Evolutionary conservation across 2,797 vertebrate genomes (phyloP).

Genomic region (Chelon labrosus): DNA sequence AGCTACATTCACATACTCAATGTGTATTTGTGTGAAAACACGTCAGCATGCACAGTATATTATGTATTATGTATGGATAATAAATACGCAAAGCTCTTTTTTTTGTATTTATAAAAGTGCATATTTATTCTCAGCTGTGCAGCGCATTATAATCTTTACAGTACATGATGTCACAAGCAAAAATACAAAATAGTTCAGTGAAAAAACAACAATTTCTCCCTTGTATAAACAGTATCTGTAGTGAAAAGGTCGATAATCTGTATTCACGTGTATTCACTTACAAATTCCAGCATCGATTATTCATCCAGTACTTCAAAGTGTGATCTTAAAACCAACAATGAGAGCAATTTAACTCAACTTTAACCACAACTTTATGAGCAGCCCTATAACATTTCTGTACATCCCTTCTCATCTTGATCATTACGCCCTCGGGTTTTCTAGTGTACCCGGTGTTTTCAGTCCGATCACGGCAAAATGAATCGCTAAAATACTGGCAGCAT

Average conservation of each 20-base stretch:
- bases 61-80: slow-evolving; percentile 22
- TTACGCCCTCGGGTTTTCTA: too few species aligned
- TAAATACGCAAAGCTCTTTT: slow-evolving; percentile 48
- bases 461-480: not conserved
- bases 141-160: slow-evolving; percentile 5
- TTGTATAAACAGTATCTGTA: slow-evolving; percentile 29
- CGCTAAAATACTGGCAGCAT: not conserved
- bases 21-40: too few species aligned
- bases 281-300: not conserved
- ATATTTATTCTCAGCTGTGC: slow-evolving; percentile 54
- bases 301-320: not conserved
- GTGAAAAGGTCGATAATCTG: slow-evolving; percentile 19
- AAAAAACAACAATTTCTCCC: not conserved
- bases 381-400: slow-evolving; percentile 1
- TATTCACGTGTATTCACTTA: not conserved
- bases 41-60: too few species aligned
- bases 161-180: slow-evolving; percentile 28
- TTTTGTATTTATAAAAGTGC: slow-evolving; percentile 12
- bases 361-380: not conserved
- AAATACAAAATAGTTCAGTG: slow-evolving; percentile 17
- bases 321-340: not conserved
- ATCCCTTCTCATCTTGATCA: not conserved
- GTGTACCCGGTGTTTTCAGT: too few species aligned
- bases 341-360: not conserved
- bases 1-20: too few species aligned